Evolutionary conservation across 2,113 vertebrate species (phyloP), one percentile per base, ranked within the genome.

Genomic region (Alouatta palliata): DNA sequence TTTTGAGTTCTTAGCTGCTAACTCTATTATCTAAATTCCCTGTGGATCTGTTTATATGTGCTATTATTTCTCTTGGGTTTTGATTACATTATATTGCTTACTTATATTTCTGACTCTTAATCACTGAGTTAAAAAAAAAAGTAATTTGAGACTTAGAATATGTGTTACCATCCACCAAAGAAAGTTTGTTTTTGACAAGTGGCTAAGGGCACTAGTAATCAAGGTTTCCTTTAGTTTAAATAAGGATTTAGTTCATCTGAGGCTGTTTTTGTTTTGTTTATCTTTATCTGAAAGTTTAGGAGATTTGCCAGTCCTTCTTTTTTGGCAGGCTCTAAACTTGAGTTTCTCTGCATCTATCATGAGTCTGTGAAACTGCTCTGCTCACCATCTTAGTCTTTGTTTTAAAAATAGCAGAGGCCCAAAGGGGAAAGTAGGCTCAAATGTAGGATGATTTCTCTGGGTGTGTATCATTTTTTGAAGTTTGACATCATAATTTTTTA

Each of bases 21-120:
- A 68, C 6, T 88, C 6, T 5, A 35, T 92, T 73, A 32, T 88
- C 52, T 91, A 23, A 27, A 82, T n/a, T 87, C 30, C 43, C 47
- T 54, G 9, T 87, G 49, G 80, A 83, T 92, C 80, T 95, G 16
- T 43, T 96, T 95, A 43, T 97, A 87, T 64, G 43, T 54, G 56
- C 14, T 89, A 16, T 91, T 96, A 86, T 61, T 87, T 96, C 95
- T 90, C 54, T 94, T 94, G 87, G 23, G 35, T 56, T 95, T 91
- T 87, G 12, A 70, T 58, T 75, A 20, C 23, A 88, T 90, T 86
- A 61, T 73, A 10, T 92, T 80, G 10, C 11, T 98, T 89, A 71
- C 19, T 81, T 89, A 73, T 47, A 91, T 49, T 7, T 35, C 7
- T 68, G 47, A 25, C 47, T 94, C 25, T 8, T 75, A 83, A 71